phyloP scores from a whole-genome alignment of 2,113 vertebrate genomes.

The Danionella cerebrum region DNA sequence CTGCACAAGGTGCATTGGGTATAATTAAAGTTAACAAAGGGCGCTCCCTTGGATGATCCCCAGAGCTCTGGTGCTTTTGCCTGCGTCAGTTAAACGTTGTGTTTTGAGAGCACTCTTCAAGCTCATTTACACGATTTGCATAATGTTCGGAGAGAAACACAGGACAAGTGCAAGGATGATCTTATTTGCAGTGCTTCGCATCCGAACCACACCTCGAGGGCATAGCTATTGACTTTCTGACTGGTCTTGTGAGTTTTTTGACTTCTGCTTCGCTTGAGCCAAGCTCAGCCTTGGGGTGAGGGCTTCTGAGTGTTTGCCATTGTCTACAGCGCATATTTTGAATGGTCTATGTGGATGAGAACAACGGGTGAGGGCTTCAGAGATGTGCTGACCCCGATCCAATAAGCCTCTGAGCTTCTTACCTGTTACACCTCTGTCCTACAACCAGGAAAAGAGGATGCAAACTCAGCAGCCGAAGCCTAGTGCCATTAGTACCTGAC shows the following conservation, averaged over 20 bases:
- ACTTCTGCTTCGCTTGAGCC: not conserved
- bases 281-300: not conserved
- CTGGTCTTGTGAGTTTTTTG: not conserved
- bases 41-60: conserved; percentile 50
- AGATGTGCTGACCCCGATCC: conserved; percentile 64
- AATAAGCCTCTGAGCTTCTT: conserved; percentile 80
- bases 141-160: not conserved
- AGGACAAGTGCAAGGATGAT: too few relatives aligned
- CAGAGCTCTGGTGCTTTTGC: conserved; percentile 42
- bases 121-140: conserved; percentile 20
- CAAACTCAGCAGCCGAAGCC: conserved; percentile 45
- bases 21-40: conserved; percentile 70
- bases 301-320: not conserved
- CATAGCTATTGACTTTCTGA: not conserved
- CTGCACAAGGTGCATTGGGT: conserved; percentile 50
- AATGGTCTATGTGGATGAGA: not conserved
- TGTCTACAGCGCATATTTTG: not conserved
- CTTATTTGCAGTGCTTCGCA: not conserved
- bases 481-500: too few relatives aligned
- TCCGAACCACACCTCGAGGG: too few relatives aligned
- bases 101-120: conserved; percentile 32
- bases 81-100: conserved; percentile 59
- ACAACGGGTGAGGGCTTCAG: not conserved
- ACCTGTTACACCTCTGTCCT: conserved; percentile 58
- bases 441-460: conserved; percentile 52